Evolutionary conservation across 2,797 vertebrate genomes (phyloP).

Genomic region (Dryobates pubescens): DNA sequence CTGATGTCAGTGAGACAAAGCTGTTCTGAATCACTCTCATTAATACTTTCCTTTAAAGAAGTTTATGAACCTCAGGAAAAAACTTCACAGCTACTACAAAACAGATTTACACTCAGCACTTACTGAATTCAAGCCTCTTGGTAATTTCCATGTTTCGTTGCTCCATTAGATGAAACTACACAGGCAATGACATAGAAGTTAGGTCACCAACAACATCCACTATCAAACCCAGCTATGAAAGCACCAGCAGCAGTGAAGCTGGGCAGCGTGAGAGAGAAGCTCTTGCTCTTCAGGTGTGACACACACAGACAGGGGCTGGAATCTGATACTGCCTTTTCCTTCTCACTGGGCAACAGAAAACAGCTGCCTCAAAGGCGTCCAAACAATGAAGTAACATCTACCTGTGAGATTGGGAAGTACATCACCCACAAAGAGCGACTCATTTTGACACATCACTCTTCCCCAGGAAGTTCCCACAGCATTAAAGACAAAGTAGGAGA

Average conservation of each 20-base stretch:
- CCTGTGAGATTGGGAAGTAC: rapidly evolving
- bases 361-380: not conserved
- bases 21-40: not conserved
- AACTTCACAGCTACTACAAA: not conserved
- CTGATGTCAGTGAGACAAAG: not conserved
- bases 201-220: conserved; percentile 1
- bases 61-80: conserved; percentile 13
- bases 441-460: not conserved
- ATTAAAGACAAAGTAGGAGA: not conserved
- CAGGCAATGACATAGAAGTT: not conserved
- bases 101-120: not conserved
- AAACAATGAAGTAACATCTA: not conserved
- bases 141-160: not conserved
- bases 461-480: not conserved
- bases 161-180: not conserved
- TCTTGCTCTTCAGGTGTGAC: not conserved
- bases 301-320: rapidly evolving
- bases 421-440: not conserved
- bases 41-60: conserved; percentile 25
- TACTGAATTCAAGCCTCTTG: not conserved
- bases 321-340: not conserved
- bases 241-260: rapidly evolving
- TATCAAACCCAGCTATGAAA: not conserved
- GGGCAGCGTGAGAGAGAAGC: not conserved
- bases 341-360: not conserved